Conservation (phyloP, 1,140 invertebrate species). For the Cydia fagiglandana region DNA sequence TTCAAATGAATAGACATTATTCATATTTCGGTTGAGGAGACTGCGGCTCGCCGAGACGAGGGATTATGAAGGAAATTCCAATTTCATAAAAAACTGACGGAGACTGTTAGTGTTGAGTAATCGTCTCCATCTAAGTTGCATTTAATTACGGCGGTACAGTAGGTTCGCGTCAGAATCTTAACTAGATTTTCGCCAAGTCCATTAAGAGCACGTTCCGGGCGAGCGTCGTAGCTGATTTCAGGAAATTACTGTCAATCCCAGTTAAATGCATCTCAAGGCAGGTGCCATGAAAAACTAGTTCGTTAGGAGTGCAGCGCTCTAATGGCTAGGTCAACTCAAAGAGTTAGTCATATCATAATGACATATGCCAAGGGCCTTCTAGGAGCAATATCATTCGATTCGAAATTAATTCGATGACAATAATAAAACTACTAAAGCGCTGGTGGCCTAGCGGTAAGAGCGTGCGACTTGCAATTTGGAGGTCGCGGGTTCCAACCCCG, state of each 20-base stretch:
- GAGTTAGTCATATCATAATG: neutral
- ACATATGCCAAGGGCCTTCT: neutral
- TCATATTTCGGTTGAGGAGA: slow-evolving; percentile 48
- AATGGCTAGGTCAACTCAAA: neutral
- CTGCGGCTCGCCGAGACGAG: slow-evolving; percentile 37
- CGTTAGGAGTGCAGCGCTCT: neutral
- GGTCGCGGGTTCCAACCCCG: no score
- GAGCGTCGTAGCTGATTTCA: slow-evolving; percentile 10
- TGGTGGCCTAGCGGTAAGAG: no score
- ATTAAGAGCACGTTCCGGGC: slow-evolving; percentile 28
- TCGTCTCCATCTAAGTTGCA: slow-evolving; percentile 34
- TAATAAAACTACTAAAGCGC: no score
- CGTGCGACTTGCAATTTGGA: no score
- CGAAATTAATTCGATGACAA: neutral
- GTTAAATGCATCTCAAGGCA: slow-evolving; percentile 18
- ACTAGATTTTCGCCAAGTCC: slow-evolving; percentile 34
- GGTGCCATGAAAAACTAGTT: slow-evolving; percentile 13
- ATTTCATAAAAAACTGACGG: slow-evolving; percentile 37
- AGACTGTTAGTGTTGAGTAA: slow-evolving; percentile 35
- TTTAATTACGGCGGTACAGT: slow-evolving; percentile 37
- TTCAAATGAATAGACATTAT: slow-evolving; percentile 54
- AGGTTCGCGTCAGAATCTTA: slow-evolving; percentile 30
- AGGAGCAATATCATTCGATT: neutral
- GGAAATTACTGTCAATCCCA: slow-evolving; percentile 30
- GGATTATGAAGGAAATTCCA: slow-evolving; percentile 42